A percentile compares a stretch with the other conserved stretches of the same genome.
These are phyloP conservation scores for Rhinogobio ventralis DNA, from an alignment of 2,797 vertebrate genomes.

Conservation along the genomic window DNA sequence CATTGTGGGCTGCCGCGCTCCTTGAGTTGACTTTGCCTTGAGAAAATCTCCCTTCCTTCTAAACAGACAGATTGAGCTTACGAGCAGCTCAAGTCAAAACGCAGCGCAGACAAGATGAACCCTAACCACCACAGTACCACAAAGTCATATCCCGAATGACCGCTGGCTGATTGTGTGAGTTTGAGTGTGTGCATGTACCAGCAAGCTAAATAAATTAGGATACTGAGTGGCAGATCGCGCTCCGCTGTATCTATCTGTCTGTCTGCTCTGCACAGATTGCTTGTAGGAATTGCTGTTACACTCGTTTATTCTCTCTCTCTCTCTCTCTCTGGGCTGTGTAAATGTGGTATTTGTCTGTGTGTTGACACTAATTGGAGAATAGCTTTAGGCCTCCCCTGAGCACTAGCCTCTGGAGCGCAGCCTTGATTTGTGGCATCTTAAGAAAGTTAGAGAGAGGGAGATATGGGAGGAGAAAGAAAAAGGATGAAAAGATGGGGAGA, in stretches of 20 bases:
- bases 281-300: constrained; percentile 80
- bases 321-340: constrained; percentile 65
- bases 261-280: constrained; percentile 72
- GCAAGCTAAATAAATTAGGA: constrained; percentile 48
- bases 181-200: constrained; percentile 40
- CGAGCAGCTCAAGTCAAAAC: constrained; percentile 19
- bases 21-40: constrained; percentile 48
- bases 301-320: constrained; percentile 70
- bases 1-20: background rate
- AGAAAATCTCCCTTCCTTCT: constrained; percentile 41
- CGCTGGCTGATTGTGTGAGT: constrained; percentile 49
- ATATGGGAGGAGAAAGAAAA: constrained; percentile 14
- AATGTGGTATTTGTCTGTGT: constrained; percentile 78
- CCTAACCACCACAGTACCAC: constrained; percentile 40
- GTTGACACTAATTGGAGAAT: constrained; percentile 84
- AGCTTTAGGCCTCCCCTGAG: constrained; percentile 77
- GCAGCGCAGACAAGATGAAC: constrained; percentile 35
- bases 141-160: constrained; percentile 58
- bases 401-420: constrained; percentile 72
- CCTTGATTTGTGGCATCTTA: constrained; percentile 80
- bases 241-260: constrained; percentile 69
- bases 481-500: constrained; percentile 26
- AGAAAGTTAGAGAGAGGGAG: constrained; percentile 70
- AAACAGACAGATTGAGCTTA: constrained; percentile 40
- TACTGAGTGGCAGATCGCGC: constrained; percentile 60